A percentile compares a stretch with the other conserved stretches of the same genome.
Conservation (phyloP, 2,113 vertebrate genomes). For the Etheostoma cragini region DNA sequence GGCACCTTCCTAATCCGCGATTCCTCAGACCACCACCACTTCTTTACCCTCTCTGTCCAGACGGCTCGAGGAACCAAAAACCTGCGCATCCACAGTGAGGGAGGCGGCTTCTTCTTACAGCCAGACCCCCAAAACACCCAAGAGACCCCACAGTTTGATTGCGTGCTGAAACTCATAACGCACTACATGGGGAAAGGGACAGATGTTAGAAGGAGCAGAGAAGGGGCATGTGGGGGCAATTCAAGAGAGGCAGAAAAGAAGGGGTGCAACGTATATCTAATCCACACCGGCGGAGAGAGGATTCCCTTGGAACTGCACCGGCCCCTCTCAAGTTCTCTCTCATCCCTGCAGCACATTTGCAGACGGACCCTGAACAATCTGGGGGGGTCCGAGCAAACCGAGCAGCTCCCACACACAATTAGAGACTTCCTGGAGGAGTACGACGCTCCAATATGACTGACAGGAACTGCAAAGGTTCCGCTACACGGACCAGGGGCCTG, state of each 20-base stretch:
- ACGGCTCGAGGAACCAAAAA: slow-evolving; percentile 95
- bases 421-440: slow-evolving; percentile 96
- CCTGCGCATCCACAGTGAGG: slow-evolving; percentile 95
- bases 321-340: slow-evolving; percentile 91
- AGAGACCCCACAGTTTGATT: slow-evolving; percentile 92
- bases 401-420: slow-evolving; percentile 91
- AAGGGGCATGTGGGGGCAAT: slow-evolving; percentile 40
- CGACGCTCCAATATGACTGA: slow-evolving; percentile 92
- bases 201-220: slow-evolving; percentile 34
- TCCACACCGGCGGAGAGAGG: slow-evolving; percentile 92
- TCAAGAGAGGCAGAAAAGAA: slow-evolving; percentile 48
- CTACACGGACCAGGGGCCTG: slow-evolving; percentile 32
- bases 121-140: slow-evolving; percentile 91
- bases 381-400: slow-evolving; percentile 85
- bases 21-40: slow-evolving; percentile 96
- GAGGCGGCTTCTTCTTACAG: slow-evolving; percentile 92
- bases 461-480: slow-evolving; percentile 34
- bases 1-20: slow-evolving; percentile 98
- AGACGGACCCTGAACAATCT: slow-evolving; percentile 92
- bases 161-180: slow-evolving; percentile 95
- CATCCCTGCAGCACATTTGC: slow-evolving; percentile 95
- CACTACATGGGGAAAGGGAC: slow-evolving; percentile 92
- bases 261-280: slow-evolving; percentile 89
- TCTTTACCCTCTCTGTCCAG: slow-evolving; percentile 98
- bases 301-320: slow-evolving; percentile 92